Evolutionary conservation across 1,140 invertebrate genomes (phyloP).

Genomic region (Hylyphantes graminicola): DNA sequence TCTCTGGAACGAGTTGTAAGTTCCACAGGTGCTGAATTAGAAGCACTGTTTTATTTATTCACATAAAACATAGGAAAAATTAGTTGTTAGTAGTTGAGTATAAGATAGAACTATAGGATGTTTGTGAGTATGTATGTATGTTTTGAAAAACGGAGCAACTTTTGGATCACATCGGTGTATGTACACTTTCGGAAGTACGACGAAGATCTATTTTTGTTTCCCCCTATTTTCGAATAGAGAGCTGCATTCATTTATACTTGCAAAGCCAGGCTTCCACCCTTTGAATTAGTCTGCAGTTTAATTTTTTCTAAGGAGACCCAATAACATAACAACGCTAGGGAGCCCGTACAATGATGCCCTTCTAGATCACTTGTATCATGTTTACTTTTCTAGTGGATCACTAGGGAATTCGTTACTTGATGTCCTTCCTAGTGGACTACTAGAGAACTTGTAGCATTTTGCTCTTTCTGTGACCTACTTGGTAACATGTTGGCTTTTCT

Average conservation of each 20-base stretch:
- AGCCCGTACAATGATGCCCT: not conserved
- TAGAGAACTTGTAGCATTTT: not conserved
- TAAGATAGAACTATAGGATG: conserved; percentile 51
- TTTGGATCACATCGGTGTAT: conserved; percentile 55
- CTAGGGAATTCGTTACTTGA: too few species aligned
- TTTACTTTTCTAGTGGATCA: conserved; percentile 28
- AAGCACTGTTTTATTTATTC: conserved; percentile 61
- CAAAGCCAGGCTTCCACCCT: conserved; percentile 57
- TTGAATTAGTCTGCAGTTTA: conserved; percentile 38
- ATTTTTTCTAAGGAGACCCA: conserved; percentile 46
- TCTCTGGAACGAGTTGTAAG: conserved; percentile 45
- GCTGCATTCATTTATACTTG: conserved; percentile 56
- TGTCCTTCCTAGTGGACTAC: too few species aligned
- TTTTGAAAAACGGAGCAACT: conserved; percentile 58
- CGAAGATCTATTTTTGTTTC: conserved; percentile 60
- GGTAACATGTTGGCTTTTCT: conserved; percentile 34
- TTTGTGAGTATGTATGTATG: conserved; percentile 60
- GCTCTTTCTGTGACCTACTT: conserved; percentile 20
- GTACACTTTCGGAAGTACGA: conserved; percentile 52
- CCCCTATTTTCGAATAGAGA: conserved; percentile 51
- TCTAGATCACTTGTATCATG: conserved; percentile 11
- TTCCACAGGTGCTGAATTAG: conserved; percentile 57
- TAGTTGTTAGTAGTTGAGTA: conserved; percentile 61
- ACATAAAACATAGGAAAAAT: conserved; percentile 56
- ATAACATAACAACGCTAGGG: conserved; percentile 3